Base-by-base conservation (phyloP, 2,797 vertebrate species). In the Babyrousa celebensis region DNA sequence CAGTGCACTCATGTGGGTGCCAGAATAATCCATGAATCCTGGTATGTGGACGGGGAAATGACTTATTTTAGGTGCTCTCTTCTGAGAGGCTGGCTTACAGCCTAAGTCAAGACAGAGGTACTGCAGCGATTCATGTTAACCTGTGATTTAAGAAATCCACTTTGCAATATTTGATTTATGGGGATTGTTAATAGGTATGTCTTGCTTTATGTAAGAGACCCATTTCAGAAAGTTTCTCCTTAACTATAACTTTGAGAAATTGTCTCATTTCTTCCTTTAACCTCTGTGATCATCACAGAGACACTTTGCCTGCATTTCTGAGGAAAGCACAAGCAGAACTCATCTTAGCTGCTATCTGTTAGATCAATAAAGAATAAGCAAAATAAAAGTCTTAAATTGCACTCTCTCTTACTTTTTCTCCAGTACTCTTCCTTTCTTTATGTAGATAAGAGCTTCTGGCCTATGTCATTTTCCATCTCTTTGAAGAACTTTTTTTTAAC, bases 111-210 rank as follows among this genome's bases (percentile, higher is more conserved):
- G n/a, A 70, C 20, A 74, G 77, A 92, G 48, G 48, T 12, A 23
- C 29, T 36, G 32, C 79, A 77, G 27, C 75, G 40, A 79, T 70
- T 93, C 70, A 75, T 56, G 70, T 75, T 63, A 93, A 48, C 71
- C 25, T 29, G 43, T 63, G 54, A 85, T 87, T 96, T 58, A 71
- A 88, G 78, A 80, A 93, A 67, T 62, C 32, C 10, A 48, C 40
- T 71, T 92, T 85, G 27, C 80, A 27, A 79, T 84, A 83, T 62
- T 96, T 86, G 48, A 79, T 95, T 74, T 74, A 27, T 54, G 43
- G 29, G 4, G 16, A 68, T 85, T 95, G 96, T 43, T 25, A 84
- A 79, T 82, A 63, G 29, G 4, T 48, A n/a, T 79, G 18, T 92
- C 56, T 93, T 95, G 36, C 40, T 85, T 95, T 93, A 43, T 32